Percentiles rank a stretch among this genome's conserved stretches.
Conservation (phyloP, 1,140 invertebrate genomes). For the Battus philenor region DNA sequence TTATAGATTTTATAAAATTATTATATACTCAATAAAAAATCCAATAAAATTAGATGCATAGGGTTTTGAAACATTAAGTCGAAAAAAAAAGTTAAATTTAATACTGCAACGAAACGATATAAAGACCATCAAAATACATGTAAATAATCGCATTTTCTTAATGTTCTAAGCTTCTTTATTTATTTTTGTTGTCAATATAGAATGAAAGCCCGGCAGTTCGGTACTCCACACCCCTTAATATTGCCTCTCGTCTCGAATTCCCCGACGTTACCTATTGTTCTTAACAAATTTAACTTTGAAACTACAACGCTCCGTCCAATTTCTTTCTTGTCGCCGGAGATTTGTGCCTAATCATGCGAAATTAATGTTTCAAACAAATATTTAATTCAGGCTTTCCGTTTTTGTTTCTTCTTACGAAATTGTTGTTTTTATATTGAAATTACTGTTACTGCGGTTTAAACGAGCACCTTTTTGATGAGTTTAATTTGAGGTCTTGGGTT, state of each 20-base stretch:
- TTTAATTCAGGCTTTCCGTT: constrained; percentile 9
- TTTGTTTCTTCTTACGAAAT: too few species aligned
- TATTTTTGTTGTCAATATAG: constrained; percentile 8
- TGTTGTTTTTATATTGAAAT: too few species aligned
- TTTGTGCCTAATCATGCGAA: constrained; percentile 10
- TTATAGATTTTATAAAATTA: too few species aligned
- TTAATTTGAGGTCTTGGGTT: too few species aligned
- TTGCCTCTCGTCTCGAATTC: background rate
- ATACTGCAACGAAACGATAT: too few species aligned
- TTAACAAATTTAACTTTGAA: constrained; percentile 21
- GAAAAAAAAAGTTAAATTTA: too few species aligned
- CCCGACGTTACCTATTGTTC: constrained; percentile 14
- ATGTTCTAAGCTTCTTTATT: background rate
- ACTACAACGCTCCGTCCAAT: constrained; percentile 12
- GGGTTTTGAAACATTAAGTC: too few species aligned
- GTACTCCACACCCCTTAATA: constrained; percentile 1
- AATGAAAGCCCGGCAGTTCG: constrained; percentile 1
- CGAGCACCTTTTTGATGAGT: too few species aligned
- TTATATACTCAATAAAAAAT: too few species aligned
- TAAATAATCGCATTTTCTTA: constrained; percentile 5
- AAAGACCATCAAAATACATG: too few species aligned
- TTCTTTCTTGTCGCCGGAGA: constrained; percentile 11
- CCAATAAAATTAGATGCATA: too few species aligned
- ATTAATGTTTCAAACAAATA: constrained; percentile 3
- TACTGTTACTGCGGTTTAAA: too few species aligned